Conservation (phyloP, 2,113 vertebrate genomes). For the Odontesthes bonariensis region DNA sequence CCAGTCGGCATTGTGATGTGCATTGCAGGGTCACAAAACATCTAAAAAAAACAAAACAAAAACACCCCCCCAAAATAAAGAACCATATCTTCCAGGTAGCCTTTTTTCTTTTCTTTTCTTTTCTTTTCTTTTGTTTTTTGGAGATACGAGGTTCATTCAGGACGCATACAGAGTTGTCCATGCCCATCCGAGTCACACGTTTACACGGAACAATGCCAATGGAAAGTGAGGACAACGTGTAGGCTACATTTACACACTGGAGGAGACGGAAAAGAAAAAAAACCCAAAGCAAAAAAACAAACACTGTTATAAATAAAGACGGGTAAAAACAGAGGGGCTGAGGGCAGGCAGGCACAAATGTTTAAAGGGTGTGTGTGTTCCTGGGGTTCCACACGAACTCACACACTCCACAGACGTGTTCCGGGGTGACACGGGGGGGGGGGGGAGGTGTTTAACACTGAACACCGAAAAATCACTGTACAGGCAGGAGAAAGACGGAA, state of each 20-base stretch:
- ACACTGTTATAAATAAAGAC: slow-evolving; percentile 79
- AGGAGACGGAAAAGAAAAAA: slow-evolving; percentile 28
- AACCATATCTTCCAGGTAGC: slow-evolving; percentile 10
- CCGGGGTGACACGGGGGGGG: slow-evolving; percentile 67
- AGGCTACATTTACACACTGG: slow-evolving; percentile 66
- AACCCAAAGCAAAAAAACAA: slow-evolving; percentile 34
- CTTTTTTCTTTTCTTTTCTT: slow-evolving; percentile 7
- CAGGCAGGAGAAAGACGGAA: slow-evolving; percentile 77
- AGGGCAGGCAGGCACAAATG: slow-evolving; percentile 81
- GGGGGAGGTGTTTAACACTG: slow-evolving; percentile 59
- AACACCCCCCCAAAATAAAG: no score
- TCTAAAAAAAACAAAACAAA: no score
- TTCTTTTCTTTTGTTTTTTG: neutral
- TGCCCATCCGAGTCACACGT: slow-evolving; percentile 60
- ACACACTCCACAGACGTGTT: slow-evolving; percentile 74
- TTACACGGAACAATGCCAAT: slow-evolving; percentile 64
- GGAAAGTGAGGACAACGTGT: slow-evolving; percentile 63
- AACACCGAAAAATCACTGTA: slow-evolving; percentile 72
- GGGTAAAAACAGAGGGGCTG: slow-evolving; percentile 70
- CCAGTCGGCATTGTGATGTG: slow-evolving; percentile 3
- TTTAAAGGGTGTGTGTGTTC: slow-evolving; percentile 79
- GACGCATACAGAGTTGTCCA: slow-evolving; percentile 54
- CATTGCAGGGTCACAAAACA: no score
- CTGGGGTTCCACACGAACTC: slow-evolving; percentile 58
- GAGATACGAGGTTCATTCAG: slow-evolving; percentile 54